Percentiles rank a stretch among this genome's conserved stretches.
phyloP scores from a whole-genome alignment of 2,113 vertebrate genomes.

The Hypomesus transpacificus region DNA sequence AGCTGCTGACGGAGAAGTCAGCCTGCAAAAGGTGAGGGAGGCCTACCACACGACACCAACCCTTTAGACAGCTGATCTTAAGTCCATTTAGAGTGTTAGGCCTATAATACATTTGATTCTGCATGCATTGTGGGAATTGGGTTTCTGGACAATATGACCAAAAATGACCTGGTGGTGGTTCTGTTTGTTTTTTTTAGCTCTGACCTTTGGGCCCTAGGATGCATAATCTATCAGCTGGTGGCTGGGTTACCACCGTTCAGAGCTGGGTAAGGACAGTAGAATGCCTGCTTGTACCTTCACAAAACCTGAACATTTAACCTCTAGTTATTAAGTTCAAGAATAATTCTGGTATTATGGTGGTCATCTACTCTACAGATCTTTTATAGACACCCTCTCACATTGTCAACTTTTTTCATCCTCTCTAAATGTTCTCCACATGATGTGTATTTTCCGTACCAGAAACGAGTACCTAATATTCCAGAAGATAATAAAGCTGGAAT shows the following conservation, averaged over 20 bases:
- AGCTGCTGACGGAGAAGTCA: slow-evolving; percentile 96
- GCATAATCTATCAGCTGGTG: slow-evolving; percentile 98
- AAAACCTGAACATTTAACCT: background rate
- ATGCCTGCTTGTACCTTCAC: background rate
- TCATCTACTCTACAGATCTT: background rate
- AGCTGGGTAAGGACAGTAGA: slow-evolving; percentile 85
- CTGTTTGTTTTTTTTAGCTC: slow-evolving; percentile 64
- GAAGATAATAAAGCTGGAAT: slow-evolving; percentile 99
- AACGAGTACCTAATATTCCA: slow-evolving; percentile 99
- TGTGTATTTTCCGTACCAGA: slow-evolving; percentile 68
- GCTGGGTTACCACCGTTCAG: slow-evolving; percentile 96
- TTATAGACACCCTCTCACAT: background rate
- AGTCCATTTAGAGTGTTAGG: too few relatives aligned
- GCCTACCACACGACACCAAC: background rate
- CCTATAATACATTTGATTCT: background rate
- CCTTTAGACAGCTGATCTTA: background rate
- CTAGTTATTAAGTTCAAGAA: background rate
- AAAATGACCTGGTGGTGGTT: background rate
- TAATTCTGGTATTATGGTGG: background rate
- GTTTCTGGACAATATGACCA: background rate
- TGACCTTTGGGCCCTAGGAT: slow-evolving; percentile 98
- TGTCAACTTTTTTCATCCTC: background rate
- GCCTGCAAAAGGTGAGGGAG: slow-evolving; percentile 92
- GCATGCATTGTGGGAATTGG: background rate
- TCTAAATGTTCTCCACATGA: background rate